phyloP scores from a whole-genome alignment of 2,888 invertebrate species.

The Papilio elwesi region DNA sequence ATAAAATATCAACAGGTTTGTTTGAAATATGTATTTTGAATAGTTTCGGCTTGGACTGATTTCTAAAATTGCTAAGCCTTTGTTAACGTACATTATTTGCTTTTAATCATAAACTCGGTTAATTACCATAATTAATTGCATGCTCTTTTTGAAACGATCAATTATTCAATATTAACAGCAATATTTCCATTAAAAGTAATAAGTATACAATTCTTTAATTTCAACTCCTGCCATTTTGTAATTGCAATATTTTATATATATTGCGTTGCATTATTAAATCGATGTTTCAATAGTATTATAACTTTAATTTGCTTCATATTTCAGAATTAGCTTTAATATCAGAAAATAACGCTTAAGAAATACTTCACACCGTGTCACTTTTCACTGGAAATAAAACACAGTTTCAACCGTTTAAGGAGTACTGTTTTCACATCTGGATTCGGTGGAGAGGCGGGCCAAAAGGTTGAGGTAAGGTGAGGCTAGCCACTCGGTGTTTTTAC shows the following conservation, averaged over 20 bases:
- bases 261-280: not conserved
- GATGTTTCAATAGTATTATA: no score
- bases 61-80: not conserved
- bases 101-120: not conserved
- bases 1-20: no score
- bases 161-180: no score
- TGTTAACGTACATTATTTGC: not conserved
- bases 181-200: not conserved
- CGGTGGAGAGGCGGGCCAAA: no score
- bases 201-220: conserved; percentile 13
- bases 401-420: no score
- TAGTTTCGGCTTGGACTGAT: not conserved
- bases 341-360: no score
- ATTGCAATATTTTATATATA: conserved; percentile 5
- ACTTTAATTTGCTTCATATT: not conserved
- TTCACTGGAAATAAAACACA: no score
- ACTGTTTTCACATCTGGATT: no score
- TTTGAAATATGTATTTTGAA: no score
- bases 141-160: not conserved
- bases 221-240: conserved; percentile 14
- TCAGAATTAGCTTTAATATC: not conserved
- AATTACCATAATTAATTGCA: conserved; percentile 11
- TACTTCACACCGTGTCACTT: not conserved
- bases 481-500: no score
- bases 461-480: no score